phyloP scores from a whole-genome alignment of 2,888 invertebrate species.

The Drepana falcataria region DNA sequence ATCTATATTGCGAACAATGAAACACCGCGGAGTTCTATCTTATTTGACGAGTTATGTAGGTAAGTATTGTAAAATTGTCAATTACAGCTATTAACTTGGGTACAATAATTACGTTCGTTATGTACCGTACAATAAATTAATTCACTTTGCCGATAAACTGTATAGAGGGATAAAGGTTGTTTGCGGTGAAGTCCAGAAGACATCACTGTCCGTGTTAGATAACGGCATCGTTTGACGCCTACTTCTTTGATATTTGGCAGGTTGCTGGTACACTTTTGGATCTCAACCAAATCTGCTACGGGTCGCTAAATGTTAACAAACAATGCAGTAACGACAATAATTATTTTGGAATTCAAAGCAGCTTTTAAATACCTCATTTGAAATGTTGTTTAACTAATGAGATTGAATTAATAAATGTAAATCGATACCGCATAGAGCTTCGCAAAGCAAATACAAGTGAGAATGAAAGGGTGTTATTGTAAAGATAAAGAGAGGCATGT shows the following conservation, averaged over 20 bases:
- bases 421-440: no score
- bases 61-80: slow-evolving; percentile 48
- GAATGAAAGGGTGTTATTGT: no score
- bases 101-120: slow-evolving; percentile 17
- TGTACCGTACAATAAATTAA: slow-evolving; percentile 45
- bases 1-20: slow-evolving; percentile 60
- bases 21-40: slow-evolving; percentile 35
- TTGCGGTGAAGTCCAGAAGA: slow-evolving; percentile 35
- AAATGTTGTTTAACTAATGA: no score
- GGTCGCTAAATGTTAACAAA: not conserved
- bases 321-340: no score
- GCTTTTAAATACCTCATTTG: no score
- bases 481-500: no score
- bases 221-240: slow-evolving; percentile 29
- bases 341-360: no score
- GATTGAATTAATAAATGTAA: no score
- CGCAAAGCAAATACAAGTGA: no score
- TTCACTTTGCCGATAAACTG: slow-evolving; percentile 37
- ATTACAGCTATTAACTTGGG: slow-evolving; percentile 32
- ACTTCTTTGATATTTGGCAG: slow-evolving; percentile 44
- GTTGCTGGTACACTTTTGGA: slow-evolving; percentile 34
- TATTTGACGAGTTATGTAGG: slow-evolving; percentile 21
- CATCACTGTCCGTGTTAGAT: slow-evolving; percentile 37
- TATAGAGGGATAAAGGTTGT: slow-evolving; percentile 19
- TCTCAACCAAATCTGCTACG: slow-evolving; percentile 39